A percentile compares a stretch with the other conserved stretches of the same genome.
Conservation (phyloP, 23 tunicate species). For the Styela plicata region DNA sequence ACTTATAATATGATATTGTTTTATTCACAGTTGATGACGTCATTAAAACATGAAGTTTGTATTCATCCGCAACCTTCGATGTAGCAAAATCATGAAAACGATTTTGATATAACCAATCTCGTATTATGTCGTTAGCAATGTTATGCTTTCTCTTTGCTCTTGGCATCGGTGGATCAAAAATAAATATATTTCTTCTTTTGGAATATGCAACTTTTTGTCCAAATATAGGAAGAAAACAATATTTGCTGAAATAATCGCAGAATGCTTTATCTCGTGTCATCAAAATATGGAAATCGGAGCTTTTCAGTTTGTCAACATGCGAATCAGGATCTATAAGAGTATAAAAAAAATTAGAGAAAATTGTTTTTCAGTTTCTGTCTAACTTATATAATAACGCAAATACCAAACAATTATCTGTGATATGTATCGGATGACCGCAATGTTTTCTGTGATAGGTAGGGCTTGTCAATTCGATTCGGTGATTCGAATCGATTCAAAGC, state of each 20-base stretch:
- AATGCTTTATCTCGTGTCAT: constrained; percentile 40
- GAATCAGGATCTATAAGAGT: not conserved
- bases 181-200: constrained; percentile 10
- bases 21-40: not conserved
- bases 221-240: constrained; percentile 85
- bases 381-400: too few relatives aligned
- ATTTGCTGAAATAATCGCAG: constrained; percentile 88
- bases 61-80: constrained; percentile 23
- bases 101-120: constrained; percentile 44
- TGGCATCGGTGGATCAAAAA: constrained; percentile 66
- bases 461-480: too few relatives aligned
- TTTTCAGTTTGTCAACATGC: not conserved
- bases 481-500: too few relatives aligned
- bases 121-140: constrained; percentile 36
- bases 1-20: not conserved
- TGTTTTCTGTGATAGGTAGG: too few relatives aligned
- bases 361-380: too few relatives aligned
- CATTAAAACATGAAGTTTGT: constrained; percentile 16
- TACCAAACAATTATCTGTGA: too few relatives aligned
- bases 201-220: constrained; percentile 67
- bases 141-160: not conserved
- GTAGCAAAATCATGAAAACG: constrained; percentile 28
- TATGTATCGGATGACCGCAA: too few relatives aligned
- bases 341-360: too few relatives aligned
- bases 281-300: constrained; percentile 14